phyloP scores from a whole-genome alignment of 23 tunicate species.

The Trididemnum clinides region DNA sequence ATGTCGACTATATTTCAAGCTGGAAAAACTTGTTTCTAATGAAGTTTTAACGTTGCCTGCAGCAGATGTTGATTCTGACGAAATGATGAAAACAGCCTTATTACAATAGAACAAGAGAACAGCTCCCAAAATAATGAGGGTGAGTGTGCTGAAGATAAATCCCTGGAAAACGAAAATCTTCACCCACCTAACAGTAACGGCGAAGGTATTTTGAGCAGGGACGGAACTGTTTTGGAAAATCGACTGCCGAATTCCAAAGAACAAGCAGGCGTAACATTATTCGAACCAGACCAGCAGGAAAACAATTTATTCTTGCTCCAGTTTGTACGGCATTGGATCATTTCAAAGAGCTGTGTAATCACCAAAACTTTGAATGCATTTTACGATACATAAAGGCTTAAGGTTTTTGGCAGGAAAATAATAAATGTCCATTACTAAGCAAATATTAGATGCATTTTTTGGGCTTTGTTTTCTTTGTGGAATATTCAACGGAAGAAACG shows the following conservation, averaged over 20 bases:
- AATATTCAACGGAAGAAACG: conserved; percentile 28
- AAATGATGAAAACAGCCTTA: too few species aligned
- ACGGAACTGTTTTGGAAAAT: conserved; percentile 22
- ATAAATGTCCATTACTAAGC: background rate
- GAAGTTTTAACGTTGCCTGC: conserved; percentile 18
- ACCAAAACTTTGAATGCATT: conserved; percentile 14
- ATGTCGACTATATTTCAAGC: conserved; percentile 26
- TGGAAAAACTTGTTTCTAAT: background rate
- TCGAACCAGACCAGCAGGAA: conserved; percentile 23
- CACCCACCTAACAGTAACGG: too few species aligned
- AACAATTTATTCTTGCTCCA: conserved; percentile 28
- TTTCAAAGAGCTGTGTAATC: conserved; percentile 26
- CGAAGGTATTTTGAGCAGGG: conserved; percentile 22
- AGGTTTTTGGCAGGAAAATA: background rate
- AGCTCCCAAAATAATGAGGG: too few species aligned
- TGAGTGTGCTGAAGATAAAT: too few species aligned
- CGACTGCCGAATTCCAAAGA: background rate
- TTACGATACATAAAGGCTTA: conserved; percentile 18
- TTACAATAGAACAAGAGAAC: too few species aligned
- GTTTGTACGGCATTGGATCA: background rate
- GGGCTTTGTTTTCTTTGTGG: conserved; percentile 32
- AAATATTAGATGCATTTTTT: conserved; percentile 25
- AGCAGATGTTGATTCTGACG: conserved; percentile 33
- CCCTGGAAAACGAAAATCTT: too few species aligned
- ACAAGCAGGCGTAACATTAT: conserved; percentile 24